phyloP scores from a whole-genome alignment of 1,140 invertebrate genomes.

The Cotesia typhae region DNA sequence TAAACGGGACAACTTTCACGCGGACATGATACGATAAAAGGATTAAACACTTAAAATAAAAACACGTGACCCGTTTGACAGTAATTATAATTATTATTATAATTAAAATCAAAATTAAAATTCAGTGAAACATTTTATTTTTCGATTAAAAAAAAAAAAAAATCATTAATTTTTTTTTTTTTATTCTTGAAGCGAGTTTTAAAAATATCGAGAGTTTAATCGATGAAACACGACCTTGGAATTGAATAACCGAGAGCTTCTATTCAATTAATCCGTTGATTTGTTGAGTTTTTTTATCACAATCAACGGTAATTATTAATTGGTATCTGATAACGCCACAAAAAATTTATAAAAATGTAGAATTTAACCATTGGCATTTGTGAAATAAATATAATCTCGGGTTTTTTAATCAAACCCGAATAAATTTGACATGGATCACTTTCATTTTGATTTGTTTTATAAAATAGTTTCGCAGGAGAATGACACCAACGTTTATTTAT shows the following conservation, averaged over 20 bases:
- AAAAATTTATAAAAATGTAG: no score
- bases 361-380: neutral
- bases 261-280: constrained; percentile 14
- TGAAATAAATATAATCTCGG: no score
- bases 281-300: neutral
- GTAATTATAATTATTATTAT: neutral
- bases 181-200: neutral
- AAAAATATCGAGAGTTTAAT: neutral
- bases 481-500: neutral
- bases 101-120: neutral
- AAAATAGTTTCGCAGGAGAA: no score
- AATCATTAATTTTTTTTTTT: neutral
- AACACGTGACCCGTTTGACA: neutral
- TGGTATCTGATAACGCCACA: neutral
- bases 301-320: constrained; percentile 24
- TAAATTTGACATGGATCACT: no score
- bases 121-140: neutral
- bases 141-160: neutral
- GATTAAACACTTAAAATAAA: constrained; percentile 10
- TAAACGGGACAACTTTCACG: constrained; percentile 9
- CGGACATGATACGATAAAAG: constrained; percentile 18
- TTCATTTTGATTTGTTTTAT: no score
- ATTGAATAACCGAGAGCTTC: neutral
- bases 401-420: no score
- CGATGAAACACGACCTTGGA: constrained; percentile 7